Base-by-base conservation (phyloP, 2,888 invertebrate species). In the Physocephala rufipes region DNA sequence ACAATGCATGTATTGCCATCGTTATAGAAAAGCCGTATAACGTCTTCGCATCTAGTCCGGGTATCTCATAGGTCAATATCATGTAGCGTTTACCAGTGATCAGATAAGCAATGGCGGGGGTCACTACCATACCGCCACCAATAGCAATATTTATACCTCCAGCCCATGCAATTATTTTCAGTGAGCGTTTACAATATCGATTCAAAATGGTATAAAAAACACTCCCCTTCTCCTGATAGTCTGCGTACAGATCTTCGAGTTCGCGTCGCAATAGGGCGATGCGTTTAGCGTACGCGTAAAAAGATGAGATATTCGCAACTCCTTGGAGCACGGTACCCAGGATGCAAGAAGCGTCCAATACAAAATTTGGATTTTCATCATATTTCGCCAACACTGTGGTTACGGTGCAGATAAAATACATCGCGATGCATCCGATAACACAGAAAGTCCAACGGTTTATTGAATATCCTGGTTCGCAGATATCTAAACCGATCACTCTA, bases 311-410 rank as follows among this genome's bases (percentile, higher is more conserved):
- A 21, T 63, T 63, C 4, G 63, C 24, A 63, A n/a, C 2, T 24
- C 63, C 63, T 47, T 63, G 26, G 9, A 66, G 16, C 1, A 55
- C 66, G 65, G 71, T 73, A 9, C 73, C 73, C 13, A 65, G 67
- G 71, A 73, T 73, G 45, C 73, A 73, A 13, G 71, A 7, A 0
- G 73, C 71, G 64, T 73, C 62, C 1, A 68, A 16, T 7, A 73
- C 51, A 1, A 58, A 55, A 2, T 24, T 64, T 64, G 59, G 71
- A 28, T 73, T 64, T 0, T 73, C 49, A 13, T 65, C 66, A 19
- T 70, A 26, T n/a, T 53, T 59, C 4, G 63, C 16, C n/a, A 47
- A 58, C 15, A 73, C 67, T 1, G 67, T 70, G 19, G 63, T 67
- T 13, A 19, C 67, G 5, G 73, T 64, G 7, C 67, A 61, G 13